A percentile compares a stretch with the other conserved stretches of the same genome.
These are phyloP conservation scores for Notocelia uddmanniana DNA, from an alignment of 2,888 invertebrate genomes.

Conservation along the genomic window DNA sequence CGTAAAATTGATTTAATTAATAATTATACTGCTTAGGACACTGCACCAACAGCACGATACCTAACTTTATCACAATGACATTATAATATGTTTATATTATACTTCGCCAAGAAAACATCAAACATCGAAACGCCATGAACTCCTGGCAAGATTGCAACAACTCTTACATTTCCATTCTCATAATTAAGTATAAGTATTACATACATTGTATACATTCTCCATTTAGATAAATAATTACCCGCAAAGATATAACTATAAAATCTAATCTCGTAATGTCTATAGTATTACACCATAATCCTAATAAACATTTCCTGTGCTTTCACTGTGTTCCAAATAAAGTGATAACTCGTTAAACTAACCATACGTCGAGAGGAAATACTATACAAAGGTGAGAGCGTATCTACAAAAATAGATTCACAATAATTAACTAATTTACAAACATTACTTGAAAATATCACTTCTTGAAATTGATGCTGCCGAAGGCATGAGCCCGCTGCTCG, in stretches of 20 bases:
- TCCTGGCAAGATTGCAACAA: conserved; percentile 81
- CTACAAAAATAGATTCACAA: conserved; percentile 66
- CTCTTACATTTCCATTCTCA: conserved; percentile 62
- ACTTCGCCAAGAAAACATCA: conserved; percentile 76
- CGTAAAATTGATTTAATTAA: conserved; percentile 33
- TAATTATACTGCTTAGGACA: conserved; percentile 54
- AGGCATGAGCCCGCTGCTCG: conserved; percentile 56
- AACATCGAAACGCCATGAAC: conserved; percentile 76
- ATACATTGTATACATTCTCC: conserved; percentile 77
- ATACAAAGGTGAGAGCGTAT: conserved; percentile 58
- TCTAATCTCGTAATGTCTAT: conserved; percentile 77
- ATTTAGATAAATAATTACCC: conserved; percentile 75
- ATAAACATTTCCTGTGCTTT: conserved; percentile 64
- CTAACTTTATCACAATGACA: conserved; percentile 79
- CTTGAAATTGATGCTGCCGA: conserved; percentile 66
- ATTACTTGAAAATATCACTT: conserved; percentile 73
- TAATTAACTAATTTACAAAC: conserved; percentile 58
- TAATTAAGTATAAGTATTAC: conserved; percentile 66
- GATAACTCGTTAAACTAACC: conserved; percentile 51
- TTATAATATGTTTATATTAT: conserved; percentile 63
- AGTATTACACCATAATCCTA: conserved; percentile 66
- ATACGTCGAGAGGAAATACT: conserved; percentile 54
- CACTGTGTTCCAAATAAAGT: conserved; percentile 54
- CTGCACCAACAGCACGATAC: conserved; percentile 73
- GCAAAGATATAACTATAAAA: conserved; percentile 78